These are phyloP conservation scores for Hybognathus amarus DNA, from an alignment of 2,797 vertebrate species.

Conservation along the genomic window DNA sequence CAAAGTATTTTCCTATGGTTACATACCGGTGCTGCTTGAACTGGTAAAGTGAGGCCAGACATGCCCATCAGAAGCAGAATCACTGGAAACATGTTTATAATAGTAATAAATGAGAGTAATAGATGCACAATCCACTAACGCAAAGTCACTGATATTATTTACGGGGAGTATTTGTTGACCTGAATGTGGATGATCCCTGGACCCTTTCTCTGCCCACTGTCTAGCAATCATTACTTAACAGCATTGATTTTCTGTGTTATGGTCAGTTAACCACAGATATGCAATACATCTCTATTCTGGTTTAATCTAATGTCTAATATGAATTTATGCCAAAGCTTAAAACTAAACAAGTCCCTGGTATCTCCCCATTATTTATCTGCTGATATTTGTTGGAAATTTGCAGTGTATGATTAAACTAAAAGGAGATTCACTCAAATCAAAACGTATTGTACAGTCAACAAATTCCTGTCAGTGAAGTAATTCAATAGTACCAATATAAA, in stretches of 20 bases:
- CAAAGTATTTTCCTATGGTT: not conserved
- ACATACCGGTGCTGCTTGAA: slow-evolving; percentile 37
- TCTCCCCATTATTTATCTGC: not conserved
- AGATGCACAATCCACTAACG: not conserved
- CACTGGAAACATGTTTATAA: slow-evolving; percentile 49
- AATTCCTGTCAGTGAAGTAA: not conserved
- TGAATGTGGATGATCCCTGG: not conserved
- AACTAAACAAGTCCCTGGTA: too few relatives aligned
- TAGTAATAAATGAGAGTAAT: too few relatives aligned
- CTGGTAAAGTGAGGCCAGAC: slow-evolving; percentile 16
- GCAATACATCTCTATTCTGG: not conserved
- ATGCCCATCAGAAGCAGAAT: slow-evolving; percentile 51
- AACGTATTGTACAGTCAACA: not conserved
- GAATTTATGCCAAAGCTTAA: not conserved
- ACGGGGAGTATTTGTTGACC: not conserved
- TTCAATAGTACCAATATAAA: not conserved
- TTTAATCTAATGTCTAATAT: not conserved
- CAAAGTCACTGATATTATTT: not conserved
- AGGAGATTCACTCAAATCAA: not conserved
- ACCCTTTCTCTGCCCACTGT: not conserved
- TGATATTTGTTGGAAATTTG: not conserved
- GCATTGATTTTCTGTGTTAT: slow-evolving; percentile 57
- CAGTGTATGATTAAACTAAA: not conserved
- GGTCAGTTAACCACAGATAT: not conserved
- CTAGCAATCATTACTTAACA: slow-evolving; percentile 62